These are phyloP conservation scores for Drosophila rufa DNA, from an alignment of 1,140 invertebrate species.

Conservation along the genomic window DNA sequence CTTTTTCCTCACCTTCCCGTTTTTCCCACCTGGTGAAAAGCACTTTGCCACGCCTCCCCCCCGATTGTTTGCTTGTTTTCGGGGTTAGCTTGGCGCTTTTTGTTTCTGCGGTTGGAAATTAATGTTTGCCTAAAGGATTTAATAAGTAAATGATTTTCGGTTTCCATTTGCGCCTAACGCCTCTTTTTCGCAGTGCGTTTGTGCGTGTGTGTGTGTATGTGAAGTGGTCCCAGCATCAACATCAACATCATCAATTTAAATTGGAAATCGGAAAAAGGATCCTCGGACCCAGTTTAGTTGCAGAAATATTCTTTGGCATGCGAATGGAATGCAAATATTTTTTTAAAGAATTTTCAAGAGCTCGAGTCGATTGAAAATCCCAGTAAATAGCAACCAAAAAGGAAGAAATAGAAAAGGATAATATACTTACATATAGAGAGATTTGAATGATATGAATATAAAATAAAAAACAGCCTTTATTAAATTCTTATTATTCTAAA, in stretches of 20 bases:
- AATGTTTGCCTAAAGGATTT: conserved; percentile 80
- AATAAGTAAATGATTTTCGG: conserved; percentile 81
- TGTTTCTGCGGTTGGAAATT: conserved; percentile 75
- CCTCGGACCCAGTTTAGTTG: conserved; percentile 26
- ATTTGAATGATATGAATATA: neutral
- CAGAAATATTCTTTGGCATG: conserved; percentile 29
- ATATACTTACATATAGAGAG: neutral
- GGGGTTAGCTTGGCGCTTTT: conserved; percentile 64
- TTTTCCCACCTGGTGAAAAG: conserved; percentile 49
- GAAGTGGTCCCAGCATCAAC: conserved; percentile 35
- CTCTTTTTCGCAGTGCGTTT: conserved; percentile 9
- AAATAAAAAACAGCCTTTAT: neutral
- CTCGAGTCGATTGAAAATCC: neutral
- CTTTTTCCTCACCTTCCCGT: neutral
- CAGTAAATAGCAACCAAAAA: neutral
- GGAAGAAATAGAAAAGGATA: neutral
- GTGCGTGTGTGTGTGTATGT: neutral
- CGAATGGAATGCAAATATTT: conserved; percentile 41
- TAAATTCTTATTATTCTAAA: no score
- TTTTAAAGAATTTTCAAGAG: conserved; percentile 15
- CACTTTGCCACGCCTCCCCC: conserved; percentile 57
- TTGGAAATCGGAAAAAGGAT: conserved; percentile 40
- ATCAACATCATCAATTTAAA: conserved; percentile 61
- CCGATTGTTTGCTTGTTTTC: conserved; percentile 63
- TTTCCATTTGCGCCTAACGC: conserved; percentile 43